Evolutionary conservation across 2,888 invertebrate genomes (phyloP).

Genomic region (Caenorhabditis angaria): DNA sequence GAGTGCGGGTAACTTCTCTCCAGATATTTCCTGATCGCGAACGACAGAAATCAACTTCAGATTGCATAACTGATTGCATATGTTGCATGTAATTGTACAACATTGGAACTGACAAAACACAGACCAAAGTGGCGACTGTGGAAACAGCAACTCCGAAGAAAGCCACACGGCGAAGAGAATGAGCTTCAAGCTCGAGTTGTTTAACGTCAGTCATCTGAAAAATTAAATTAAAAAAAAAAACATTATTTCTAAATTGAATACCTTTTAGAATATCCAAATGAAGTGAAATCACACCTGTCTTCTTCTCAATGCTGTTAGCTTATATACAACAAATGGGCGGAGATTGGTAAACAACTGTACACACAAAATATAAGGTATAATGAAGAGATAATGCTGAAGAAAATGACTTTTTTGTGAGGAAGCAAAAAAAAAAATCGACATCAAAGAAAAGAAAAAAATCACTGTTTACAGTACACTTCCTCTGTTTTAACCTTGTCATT

Average conservation of each 20-base stretch:
- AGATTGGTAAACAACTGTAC: conserved; percentile 13
- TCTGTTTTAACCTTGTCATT: neutral
- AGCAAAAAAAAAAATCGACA: neutral
- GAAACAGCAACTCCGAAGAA: conserved; percentile 59
- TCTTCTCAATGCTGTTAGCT: conserved; percentile 11
- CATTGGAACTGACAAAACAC: conserved; percentile 60
- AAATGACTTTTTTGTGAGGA: neutral
- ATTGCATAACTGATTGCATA: conserved; percentile 60
- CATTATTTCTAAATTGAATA: neutral
- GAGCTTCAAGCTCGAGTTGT: conserved; percentile 53
- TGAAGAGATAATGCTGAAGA: neutral
- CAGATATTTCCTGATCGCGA: conserved; percentile 61
- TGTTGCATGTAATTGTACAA: conserved; percentile 68
- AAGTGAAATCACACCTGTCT: conserved; percentile 37
- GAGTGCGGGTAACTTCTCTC: conserved; percentile 61
- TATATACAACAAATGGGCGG: conserved; percentile 40
- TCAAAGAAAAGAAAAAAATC: neutral
- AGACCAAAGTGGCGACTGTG: conserved; percentile 56
- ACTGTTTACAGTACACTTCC: neutral
- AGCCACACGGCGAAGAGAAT: conserved; percentile 55
- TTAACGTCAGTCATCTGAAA: conserved; percentile 48
- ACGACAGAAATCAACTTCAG: conserved; percentile 59
- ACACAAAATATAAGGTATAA: conserved; percentile 3
- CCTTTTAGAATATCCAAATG: conserved; percentile 9
- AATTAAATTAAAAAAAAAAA: neutral